Evolutionary conservation across 2,888 invertebrate species (phyloP).

Genomic region (Abrostola triplasia): DNA sequence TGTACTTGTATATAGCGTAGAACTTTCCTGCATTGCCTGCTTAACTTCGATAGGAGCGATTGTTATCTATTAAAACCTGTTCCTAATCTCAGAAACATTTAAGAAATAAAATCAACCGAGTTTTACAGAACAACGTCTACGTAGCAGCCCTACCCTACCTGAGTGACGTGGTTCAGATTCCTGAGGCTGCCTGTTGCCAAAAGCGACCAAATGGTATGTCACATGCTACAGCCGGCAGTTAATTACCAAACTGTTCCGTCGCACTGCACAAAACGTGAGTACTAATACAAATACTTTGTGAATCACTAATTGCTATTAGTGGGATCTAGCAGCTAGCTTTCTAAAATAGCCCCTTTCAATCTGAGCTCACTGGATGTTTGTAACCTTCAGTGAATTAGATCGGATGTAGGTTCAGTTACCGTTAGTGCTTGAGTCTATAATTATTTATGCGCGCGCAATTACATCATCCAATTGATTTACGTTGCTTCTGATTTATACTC

Average conservation of each 20-base stretch:
- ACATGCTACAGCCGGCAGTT: constrained; percentile 19
- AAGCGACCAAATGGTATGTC: constrained; percentile 33
- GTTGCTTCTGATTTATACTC: not conserved
- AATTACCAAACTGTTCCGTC: constrained; percentile 29
- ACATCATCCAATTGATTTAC: constrained; percentile 1
- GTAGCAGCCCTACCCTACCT: constrained; percentile 24
- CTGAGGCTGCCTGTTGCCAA: constrained; percentile 36
- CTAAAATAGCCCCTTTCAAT: not conserved
- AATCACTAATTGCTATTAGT: constrained; percentile 28
- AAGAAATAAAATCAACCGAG: not conserved
- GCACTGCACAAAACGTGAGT: constrained; percentile 14
- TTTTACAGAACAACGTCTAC: not conserved
- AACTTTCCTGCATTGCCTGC: too few relatives aligned
- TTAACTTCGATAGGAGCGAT: too few relatives aligned
- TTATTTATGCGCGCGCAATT: not conserved
- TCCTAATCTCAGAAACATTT: too few relatives aligned
- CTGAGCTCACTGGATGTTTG: not conserved
- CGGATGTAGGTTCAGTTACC: not conserved
- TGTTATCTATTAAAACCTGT: too few relatives aligned
- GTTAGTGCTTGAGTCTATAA: not conserved
- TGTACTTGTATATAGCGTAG: too few relatives aligned
- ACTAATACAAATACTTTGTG: constrained; percentile 22
- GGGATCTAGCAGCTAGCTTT: not conserved
- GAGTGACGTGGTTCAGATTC: constrained; percentile 25
- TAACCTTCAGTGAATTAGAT: constrained; percentile 6